Evolutionary conservation across 2,797 vertebrate genomes (phyloP), one percentile per base, ranked within the genome.

Genomic region (Chiloscyllium punctatum): DNA sequence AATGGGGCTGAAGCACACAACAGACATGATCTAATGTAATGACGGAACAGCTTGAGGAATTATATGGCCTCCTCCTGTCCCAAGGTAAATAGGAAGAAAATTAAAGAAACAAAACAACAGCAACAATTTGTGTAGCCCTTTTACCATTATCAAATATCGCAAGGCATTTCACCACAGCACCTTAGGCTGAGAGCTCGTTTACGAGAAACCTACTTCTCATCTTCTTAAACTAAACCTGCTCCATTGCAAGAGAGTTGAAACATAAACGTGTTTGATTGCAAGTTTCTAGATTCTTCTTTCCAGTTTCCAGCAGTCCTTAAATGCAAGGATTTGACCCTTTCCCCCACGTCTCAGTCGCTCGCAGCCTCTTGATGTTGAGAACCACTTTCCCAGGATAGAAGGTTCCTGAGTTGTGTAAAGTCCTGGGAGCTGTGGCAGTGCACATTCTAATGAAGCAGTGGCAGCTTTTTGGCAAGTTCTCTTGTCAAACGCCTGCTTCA

Each of bases 401-500:
- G 90, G 37, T 92, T 92, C 90, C 90, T 23, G 90, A 92, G 11
- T 62, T 37, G 62, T 6, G 23, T 18, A 48, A 33, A 92, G n/a
- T n/a, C 90, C 33, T 25, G 62, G 62, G 8, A 92, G 15, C 53
- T 62, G 57, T 69, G 90, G 37, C 62, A 92, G 90, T 37, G n/a
- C 2, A n/a, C 90, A 1, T 25, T 57, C 62, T 68, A 68, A 42
- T 68, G 62, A 92, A 16, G 87, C 62, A 25, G 33, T 68, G 18
- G 18, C 37, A 66, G 62, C n/a, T 69, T 92, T n/a, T 66, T 92
- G 90, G 33, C 62, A 48, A 21, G 62, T 37, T 68, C n/a, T 92
- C 90, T 23, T n/a, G 23, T 92, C 62, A 37, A 92, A 92, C 90
- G 90, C 90, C 90, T 92, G 68, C 90, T 84, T 91, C 88, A 66